A percentile compares a stretch with the other conserved stretches of the same genome.
Conservation (phyloP, 2,113 vertebrate genomes). For the Cyprinodon variegatus region DNA sequence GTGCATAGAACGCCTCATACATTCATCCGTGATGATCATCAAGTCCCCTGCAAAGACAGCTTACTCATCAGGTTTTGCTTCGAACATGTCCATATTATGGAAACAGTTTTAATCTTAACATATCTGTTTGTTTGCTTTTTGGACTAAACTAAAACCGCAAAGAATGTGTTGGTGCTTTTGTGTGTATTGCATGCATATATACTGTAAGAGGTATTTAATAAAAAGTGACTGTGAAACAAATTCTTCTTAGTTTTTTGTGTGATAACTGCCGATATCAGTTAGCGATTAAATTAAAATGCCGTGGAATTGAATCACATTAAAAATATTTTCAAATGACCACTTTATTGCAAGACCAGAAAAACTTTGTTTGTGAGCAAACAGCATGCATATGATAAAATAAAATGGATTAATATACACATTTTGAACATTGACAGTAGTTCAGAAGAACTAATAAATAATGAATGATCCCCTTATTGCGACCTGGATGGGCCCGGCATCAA, state of each 20-base stretch:
- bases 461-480: conserved; percentile 37
- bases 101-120: conserved; percentile 29
- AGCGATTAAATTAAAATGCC: not conserved
- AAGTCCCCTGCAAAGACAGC: conserved; percentile 60
- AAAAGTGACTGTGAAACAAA: conserved; percentile 62
- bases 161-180: conserved; percentile 54
- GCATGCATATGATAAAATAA: not conserved
- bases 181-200: conserved; percentile 65
- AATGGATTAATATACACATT: not conserved
- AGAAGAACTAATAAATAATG: conserved; percentile 3
- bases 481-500: conserved; percentile 20
- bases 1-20: conserved; percentile 66
- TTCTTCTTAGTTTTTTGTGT: not conserved
- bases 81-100: conserved; percentile 24
- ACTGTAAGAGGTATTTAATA: conserved; percentile 65
- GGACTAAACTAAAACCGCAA: conserved; percentile 29
- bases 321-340: not conserved
- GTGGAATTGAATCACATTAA: not conserved
- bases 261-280: not conserved
- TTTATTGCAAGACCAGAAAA: not conserved
- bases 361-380: not conserved
- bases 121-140: conserved; percentile 10
- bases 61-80: conserved; percentile 43
- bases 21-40: conserved; percentile 78
- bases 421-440: not conserved